Base-by-base conservation (phyloP, 2,113 vertebrate species). In the Lophotis ruficrista region DNA sequence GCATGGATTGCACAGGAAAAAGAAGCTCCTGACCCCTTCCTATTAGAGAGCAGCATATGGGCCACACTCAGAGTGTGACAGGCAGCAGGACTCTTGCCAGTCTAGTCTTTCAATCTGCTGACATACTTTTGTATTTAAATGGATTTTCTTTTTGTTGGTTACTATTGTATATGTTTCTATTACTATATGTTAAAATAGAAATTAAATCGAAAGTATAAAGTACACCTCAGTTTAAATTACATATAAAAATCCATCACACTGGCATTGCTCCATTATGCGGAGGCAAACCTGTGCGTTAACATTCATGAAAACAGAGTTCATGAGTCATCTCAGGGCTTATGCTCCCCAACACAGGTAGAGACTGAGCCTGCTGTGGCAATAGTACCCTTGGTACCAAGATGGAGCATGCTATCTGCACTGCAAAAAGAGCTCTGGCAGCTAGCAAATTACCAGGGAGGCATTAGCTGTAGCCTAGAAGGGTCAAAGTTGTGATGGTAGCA, bases 221-320 rank as follows among this genome's bases (percentile, higher is more conserved):
- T 43, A 87, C 78, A 65, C 62, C 87, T 71, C 90, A 48, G 65
- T 88, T 86, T 90, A 90, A 96, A 94, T 82, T 91, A 90, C 69
- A 35, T 60, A 62, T 86, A 66, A 95, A 91, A 96, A 95, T 72
- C 53, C 73, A 94, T 76, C 82, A 90, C 33, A 1, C 45, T 2
- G 18, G 66, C 83, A 86, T 87, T 70, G 84, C 82, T 75, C 56
- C 87, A 33, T 68, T 57, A 81, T 81, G 86, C 75, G 96, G 91
- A 94, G 90, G 82, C 60, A 90, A 87, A 66, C 61, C 80, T 56
- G 50, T 12, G 20, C 78, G 61, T 90, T 95, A 89, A 71, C 84
- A 96, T 94, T 97, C 72, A 97, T 94, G 92, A 89, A 96, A 94
- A 94, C 76, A 58, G 84, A 72, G 71, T 65, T 83, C 69, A 50